Evolutionary conservation across 2,888 invertebrate species (phyloP).

Genomic region (Chesias legatella): DNA sequence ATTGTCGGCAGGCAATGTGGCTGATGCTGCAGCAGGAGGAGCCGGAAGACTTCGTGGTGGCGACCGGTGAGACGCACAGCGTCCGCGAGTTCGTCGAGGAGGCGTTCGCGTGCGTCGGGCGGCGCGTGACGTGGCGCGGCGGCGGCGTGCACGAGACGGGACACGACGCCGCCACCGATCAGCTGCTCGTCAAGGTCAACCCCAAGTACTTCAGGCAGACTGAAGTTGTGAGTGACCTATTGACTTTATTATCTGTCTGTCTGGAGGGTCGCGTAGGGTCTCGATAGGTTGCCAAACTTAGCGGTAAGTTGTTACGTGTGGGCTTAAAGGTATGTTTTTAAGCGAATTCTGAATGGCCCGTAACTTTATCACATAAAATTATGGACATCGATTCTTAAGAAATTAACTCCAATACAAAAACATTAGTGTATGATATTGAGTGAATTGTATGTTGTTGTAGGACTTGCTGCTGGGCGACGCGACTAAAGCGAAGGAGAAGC

Average conservation of each 20-base stretch:
- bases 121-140: conserved; percentile 89
- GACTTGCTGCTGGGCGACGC: conserved; percentile 96
- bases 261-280: too few species aligned
- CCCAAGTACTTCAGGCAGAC: conserved; percentile 98
- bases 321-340: too few species aligned
- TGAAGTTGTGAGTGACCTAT: conserved; percentile 90
- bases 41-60: conserved; percentile 98
- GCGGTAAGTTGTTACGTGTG: too few species aligned
- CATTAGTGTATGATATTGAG: too few species aligned
- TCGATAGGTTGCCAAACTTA: too few species aligned
- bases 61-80: conserved; percentile 96
- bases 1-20: conserved; percentile 99
- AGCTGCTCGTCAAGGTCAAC: conserved; percentile 92
- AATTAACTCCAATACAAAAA: too few species aligned
- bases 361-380: too few species aligned
- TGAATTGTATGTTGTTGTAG: too few species aligned
- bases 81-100: conserved; percentile 97
- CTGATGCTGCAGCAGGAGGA: conserved; percentile 96
- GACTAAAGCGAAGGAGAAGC: conserved; percentile 90
- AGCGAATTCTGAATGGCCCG: too few species aligned
- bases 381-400: too few species aligned
- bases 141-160: conserved; percentile 88
- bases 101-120: conserved; percentile 91
- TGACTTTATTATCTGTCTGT: not conserved
- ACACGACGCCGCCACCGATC: conserved; percentile 84